Evolutionary conservation across 2,888 invertebrate genomes (phyloP).

Genomic region (Panopea generosa): DNA sequence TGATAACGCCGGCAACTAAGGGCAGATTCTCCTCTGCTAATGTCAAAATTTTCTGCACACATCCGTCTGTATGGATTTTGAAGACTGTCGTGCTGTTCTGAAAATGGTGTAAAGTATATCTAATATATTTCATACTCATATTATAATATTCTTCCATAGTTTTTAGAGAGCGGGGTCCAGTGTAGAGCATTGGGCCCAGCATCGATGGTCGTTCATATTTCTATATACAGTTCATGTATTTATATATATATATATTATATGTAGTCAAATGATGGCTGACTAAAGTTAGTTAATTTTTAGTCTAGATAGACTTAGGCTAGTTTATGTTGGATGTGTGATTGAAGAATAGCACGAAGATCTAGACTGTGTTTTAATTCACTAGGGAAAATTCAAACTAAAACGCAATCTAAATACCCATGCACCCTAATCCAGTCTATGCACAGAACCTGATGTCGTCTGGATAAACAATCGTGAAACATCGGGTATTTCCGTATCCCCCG

Average conservation of each 20-base stretch:
- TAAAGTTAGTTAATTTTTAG: no score
- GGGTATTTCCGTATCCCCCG: no score
- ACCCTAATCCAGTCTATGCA: no score
- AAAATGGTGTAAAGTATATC: neutral
- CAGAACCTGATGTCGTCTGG: no score
- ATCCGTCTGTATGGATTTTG: conserved; percentile 68
- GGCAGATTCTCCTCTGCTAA: conserved; percentile 69
- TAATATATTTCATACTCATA: neutral
- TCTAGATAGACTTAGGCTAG: no score
- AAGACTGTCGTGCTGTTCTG: conserved; percentile 23
- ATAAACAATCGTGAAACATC: no score
- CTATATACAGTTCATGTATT: neutral
- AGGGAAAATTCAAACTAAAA: no score
- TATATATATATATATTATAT: neutral
- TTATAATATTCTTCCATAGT: neutral
- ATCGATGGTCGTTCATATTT: neutral
- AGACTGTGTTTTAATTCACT: no score
- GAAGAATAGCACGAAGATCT: no score
- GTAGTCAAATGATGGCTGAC: no score
- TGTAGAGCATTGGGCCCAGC: neutral
- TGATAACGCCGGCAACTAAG: conserved; percentile 60
- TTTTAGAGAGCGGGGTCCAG: neutral
- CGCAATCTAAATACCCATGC: no score
- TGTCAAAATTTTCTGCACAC: conserved; percentile 71
- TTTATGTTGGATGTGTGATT: no score